Base-by-base conservation (phyloP, 2,888 invertebrate species). In the Drosophila affinis region DNA sequence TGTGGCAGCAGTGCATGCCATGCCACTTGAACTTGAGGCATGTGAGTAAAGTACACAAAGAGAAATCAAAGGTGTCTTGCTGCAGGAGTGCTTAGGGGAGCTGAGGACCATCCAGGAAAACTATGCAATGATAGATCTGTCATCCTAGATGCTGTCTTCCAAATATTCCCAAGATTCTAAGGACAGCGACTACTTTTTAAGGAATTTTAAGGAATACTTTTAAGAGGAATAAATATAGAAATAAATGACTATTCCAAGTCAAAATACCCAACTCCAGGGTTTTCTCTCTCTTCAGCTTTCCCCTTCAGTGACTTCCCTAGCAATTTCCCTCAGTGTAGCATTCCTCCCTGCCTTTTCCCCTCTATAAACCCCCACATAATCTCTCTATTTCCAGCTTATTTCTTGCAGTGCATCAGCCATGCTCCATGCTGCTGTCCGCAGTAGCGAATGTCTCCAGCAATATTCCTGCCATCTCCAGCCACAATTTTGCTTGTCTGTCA, bases 1-100 rank as follows among this genome's bases (percentile, higher is more conserved):
- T 90, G 89, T 63, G 72, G 78, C 76, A 75, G 68, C 76, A 71
- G 61, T 67, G 65, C 80, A 76, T 82, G 85, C 82, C 82, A 89
- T 75, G 56, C 71, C 75, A 61, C 69, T 71, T 72, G 52, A 68
- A 54, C 70, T 63, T 56, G 72, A 72, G 72, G 78, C 76, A 75
- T 76, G 75, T 78, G 64, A 62, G 48, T 32, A 7, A 27, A 7
- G 6, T 60, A 57, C 87, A 82, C 81, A 62, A 63, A 10, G 44
- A 51, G 47, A 71, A 74, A 71, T 52, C n/a, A 17, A 10, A 34
- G 34, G 12, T 34, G 10, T 34, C 12, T 10, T 34, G 0, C 4
- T 34, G 12, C 0, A 34, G 34, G 34, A 29, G 2, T 29, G 0
- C 29, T 9, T 9, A 29, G 29, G 7, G 9, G 4, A 34, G 12